Evolutionary conservation across 2,797 vertebrate species (phyloP).

Genomic region (Anabacerthia variegaticeps): DNA sequence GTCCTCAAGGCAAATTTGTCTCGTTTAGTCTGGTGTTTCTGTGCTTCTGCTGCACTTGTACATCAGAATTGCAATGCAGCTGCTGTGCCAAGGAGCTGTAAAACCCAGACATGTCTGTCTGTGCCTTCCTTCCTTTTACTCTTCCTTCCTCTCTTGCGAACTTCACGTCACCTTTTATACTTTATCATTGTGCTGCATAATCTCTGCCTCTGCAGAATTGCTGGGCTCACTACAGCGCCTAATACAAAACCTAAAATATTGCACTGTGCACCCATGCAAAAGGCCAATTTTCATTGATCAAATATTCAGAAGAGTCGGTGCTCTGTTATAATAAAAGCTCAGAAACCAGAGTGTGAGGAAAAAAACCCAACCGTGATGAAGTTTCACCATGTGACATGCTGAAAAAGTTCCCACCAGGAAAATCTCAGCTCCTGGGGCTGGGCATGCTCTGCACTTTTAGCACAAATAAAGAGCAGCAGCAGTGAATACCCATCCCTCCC

Average conservation of each 20-base stretch:
- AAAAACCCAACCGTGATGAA: not conserved
- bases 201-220: not conserved
- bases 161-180: conserved; percentile 26
- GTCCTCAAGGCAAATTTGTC: not conserved
- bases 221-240: not conserved
- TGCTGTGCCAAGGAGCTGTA: not conserved
- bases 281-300: conserved; percentile 57
- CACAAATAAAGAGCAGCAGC: not conserved
- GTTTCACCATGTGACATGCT: not conserved
- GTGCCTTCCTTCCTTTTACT: not conserved
- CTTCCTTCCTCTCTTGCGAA: not conserved
- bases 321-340: not conserved
- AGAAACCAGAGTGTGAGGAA: not conserved
- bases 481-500: not conserved
- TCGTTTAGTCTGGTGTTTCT: not conserved
- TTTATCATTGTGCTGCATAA: conserved; percentile 28
- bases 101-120: not conserved
- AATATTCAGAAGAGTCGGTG: conserved; percentile 19
- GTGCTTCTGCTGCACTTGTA: not conserved
- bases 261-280: conserved; percentile 26
- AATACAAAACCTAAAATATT: conserved; percentile 34
- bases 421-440: not conserved
- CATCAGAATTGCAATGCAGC: not conserved
- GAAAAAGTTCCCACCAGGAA: not conserved
- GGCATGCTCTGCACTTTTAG: not conserved